Conservation (phyloP, 2,113 vertebrate genomes). For the Podiceps cristatus region DNA sequence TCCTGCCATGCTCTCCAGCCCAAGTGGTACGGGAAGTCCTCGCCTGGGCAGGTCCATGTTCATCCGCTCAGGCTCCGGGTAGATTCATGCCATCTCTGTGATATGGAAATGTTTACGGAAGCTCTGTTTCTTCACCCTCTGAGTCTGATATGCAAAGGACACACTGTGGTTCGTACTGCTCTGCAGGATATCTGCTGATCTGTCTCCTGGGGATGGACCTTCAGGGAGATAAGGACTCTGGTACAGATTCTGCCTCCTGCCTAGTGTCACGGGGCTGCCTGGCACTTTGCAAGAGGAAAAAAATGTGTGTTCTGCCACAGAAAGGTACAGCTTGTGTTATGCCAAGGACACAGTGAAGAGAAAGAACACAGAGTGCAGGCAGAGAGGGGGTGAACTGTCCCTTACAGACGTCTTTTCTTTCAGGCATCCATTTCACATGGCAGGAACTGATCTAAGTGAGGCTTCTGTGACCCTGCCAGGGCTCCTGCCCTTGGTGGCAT, state of each 20-base stretch:
- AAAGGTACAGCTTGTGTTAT: not conserved
- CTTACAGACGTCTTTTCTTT: not conserved
- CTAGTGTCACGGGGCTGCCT: not conserved
- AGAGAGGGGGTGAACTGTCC: not conserved
- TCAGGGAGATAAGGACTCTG: not conserved
- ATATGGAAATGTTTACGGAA: not conserved
- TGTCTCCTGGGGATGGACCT: not conserved
- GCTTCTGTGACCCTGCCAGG: not conserved
- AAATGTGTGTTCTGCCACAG: not conserved
- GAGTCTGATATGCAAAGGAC: not conserved
- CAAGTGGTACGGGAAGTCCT: not conserved
- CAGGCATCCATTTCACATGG: not conserved
- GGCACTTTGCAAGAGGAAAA: not conserved
- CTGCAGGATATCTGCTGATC: not conserved
- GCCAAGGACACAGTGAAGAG: not conserved
- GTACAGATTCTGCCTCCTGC: not conserved
- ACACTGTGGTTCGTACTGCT: fast-evolving
- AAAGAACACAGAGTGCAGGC: not conserved
- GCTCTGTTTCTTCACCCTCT: not conserved
- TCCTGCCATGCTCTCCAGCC: not conserved
- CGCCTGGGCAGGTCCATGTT: not conserved
- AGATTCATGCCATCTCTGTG: not conserved
- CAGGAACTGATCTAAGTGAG: not conserved
- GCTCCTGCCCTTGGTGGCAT: not conserved
- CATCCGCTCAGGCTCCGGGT: not conserved